Base-by-base conservation (phyloP, 2,113 vertebrate species). In the Calyptomena viridis region DNA sequence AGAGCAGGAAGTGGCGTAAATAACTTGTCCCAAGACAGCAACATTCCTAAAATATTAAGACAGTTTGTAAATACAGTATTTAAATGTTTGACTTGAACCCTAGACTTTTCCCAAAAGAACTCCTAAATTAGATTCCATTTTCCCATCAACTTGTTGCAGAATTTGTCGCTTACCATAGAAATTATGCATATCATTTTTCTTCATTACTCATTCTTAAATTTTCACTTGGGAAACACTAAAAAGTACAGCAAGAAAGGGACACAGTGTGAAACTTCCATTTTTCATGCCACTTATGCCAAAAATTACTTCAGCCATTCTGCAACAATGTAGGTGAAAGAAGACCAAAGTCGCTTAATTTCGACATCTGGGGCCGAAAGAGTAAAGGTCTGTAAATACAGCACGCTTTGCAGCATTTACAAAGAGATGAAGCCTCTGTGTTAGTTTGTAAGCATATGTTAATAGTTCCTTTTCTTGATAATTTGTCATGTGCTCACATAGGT, bases 351-450 rank as follows among this genome's bases (percentile, higher is more conserved):
- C 94, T 98, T 96, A 93, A 92, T 96, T 86, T 52, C 97, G 58
- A 90, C 97, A 79, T 75, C 97, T 94, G 93, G 93, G 96, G 94
- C 97, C 80, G 93, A 96, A 59, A 94, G 93, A 91, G 83, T 78
- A 58, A 97, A 99, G 99, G 98, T 99, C 98, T 98, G 98, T 99
- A 97, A 98, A 97, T 53, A 89, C 20, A 88, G 87, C 80, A 95
- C 55, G 12, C 66, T 95, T 94, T 91, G 93, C 83, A 87, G 60
- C 91, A 90, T 73, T 95, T 96, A 60, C 72, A 91, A 93, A 75
- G 66, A 90, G 84, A 28, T 89, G 72, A 93, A 81, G 85, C 71
- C 66, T 95, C 89, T 93, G n/a, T 92, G 42, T 64, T 73, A 33
- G 37, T 75, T 55, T 85, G 37, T 81, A 55, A 84, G 59, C 42